These are phyloP conservation scores for Syngnathus acus DNA, from an alignment of 2,797 vertebrate genomes.

Conservation along the genomic window DNA sequence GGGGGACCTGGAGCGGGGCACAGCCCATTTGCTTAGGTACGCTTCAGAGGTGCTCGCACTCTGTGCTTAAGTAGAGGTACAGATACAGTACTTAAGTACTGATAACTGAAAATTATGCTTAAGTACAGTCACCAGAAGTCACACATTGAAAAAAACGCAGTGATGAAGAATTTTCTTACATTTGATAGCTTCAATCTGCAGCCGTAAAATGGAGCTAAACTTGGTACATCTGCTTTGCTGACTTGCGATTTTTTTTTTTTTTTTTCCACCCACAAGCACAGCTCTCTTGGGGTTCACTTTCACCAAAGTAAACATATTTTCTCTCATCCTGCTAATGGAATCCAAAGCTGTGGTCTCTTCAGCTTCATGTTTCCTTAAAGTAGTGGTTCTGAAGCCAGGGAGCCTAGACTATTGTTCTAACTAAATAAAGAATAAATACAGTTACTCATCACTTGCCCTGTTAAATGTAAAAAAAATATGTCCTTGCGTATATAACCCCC, in stretches of 20 bases:
- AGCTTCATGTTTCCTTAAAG: background rate
- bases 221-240: constrained; percentile 21
- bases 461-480: no score
- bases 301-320: constrained; percentile 32
- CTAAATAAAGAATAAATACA: no score
- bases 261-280: constrained; percentile 6
- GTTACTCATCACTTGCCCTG: no score
- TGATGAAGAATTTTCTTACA: background rate
- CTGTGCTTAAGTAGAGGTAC: background rate
- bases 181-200: background rate
- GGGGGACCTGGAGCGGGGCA: constrained; percentile 77
- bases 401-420: constrained; percentile 1
- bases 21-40: constrained; percentile 89
- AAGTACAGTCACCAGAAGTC: background rate
- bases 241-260: constrained; percentile 10
- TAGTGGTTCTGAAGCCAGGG: background rate
- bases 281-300: constrained; percentile 9
- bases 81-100: background rate
- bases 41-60: background rate
- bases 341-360: background rate
- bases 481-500: no score
- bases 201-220: constrained; percentile 6
- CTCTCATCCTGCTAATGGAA: constrained; percentile 17
- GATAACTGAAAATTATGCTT: background rate
- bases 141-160: background rate